Conservation (phyloP, 2,797 vertebrate genomes). For the Phalloptychus januarius region DNA sequence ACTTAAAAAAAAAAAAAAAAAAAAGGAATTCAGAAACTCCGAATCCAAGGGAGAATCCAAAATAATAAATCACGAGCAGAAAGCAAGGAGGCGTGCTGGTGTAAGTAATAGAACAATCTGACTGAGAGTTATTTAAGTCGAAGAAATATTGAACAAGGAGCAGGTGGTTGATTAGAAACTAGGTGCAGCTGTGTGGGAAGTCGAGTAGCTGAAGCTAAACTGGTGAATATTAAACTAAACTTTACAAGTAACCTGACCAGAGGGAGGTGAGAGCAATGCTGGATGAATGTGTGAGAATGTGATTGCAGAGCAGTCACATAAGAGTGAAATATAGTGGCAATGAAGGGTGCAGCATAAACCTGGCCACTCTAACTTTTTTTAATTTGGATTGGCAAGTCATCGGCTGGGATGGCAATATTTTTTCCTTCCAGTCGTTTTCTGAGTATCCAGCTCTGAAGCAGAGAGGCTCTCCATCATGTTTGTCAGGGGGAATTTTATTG, state of each 20-base stretch:
- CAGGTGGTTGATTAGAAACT: conserved; percentile 1
- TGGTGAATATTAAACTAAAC: neutral
- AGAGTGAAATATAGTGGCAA: conserved; percentile 67
- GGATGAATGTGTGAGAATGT: conserved; percentile 8
- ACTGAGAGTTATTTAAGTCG: neutral
- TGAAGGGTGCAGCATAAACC: conserved; percentile 64
- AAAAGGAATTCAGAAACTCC: neutral
- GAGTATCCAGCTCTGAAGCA: conserved; percentile 65
- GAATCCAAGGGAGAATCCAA: neutral
- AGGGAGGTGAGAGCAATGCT: neutral
- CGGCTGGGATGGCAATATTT: conserved; percentile 69
- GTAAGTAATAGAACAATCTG: neutral
- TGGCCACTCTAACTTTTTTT: conserved; percentile 76
- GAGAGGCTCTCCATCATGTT: conserved; percentile 81
- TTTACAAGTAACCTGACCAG: neutral
- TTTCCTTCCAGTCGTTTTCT: conserved; percentile 68
- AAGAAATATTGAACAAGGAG: neutral
- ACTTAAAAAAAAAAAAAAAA: neutral
- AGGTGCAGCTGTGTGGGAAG: neutral
- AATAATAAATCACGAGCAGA: neutral
- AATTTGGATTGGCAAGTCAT: conserved; percentile 80
- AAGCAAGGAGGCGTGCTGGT: neutral
- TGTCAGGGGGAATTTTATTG: conserved; percentile 78
- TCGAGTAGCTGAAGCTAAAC: neutral
- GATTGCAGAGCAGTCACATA: conserved; percentile 36